A percentile compares a stretch with the other conserved stretches of the same genome.
These are phyloP conservation scores for Griposia aprilina DNA, from an alignment of 2,888 invertebrate species.

Conservation along the genomic window DNA sequence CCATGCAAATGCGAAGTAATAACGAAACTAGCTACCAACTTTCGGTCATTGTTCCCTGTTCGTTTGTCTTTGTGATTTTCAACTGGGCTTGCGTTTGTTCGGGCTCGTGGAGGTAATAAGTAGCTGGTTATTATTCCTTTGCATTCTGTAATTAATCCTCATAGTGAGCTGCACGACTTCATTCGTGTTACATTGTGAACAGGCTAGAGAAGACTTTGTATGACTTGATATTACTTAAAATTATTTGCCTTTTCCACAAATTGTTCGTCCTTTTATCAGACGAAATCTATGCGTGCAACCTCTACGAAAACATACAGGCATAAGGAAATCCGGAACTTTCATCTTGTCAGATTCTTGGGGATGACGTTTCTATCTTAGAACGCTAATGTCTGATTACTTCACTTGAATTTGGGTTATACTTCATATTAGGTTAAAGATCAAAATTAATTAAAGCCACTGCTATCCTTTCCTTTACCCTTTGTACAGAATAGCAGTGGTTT, in stretches of 20 bases:
- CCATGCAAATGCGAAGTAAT: conserved; percentile 63
- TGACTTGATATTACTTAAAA: neutral
- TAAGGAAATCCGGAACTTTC: conserved; percentile 1
- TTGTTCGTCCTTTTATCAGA: neutral
- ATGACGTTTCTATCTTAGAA: conserved; percentile 18
- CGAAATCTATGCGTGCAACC: neutral
- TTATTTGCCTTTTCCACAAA: neutral
- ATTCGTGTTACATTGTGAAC: conserved; percentile 20
- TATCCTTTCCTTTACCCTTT: neutral
- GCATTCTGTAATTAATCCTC: conserved; percentile 56
- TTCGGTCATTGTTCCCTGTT: conserved; percentile 75
- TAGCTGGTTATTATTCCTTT: conserved; percentile 63
- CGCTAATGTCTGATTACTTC: neutral
- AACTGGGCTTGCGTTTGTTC: conserved; percentile 72
- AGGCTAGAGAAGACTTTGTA: neutral
- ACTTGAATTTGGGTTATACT: neutral
- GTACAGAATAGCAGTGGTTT: neutral
- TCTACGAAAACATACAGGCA: neutral
- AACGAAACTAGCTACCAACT: conserved; percentile 68
- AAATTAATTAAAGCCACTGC: neutral
- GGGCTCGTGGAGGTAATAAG: conserved; percentile 56
- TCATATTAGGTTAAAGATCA: neutral
- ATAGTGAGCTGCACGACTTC: conserved; percentile 14
- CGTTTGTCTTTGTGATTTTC: conserved; percentile 77
- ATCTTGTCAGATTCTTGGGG: conserved; percentile 2